Conservation (phyloP, 1,140 invertebrate species). For the Drosophila biarmipes region DNA sequence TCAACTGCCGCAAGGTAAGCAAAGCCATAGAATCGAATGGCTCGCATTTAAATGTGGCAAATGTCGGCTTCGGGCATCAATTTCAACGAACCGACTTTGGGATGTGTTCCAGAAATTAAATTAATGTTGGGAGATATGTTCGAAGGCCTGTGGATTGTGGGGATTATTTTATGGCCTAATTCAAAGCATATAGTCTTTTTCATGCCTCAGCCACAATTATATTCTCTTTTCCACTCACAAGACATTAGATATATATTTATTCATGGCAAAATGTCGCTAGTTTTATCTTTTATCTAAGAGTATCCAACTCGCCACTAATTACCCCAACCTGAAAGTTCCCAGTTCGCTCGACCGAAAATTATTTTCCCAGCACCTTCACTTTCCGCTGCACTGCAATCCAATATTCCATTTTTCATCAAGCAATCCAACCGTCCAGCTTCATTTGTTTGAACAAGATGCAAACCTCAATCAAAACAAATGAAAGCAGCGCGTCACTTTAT, state of each 20-base stretch:
- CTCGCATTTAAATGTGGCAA: constrained; percentile 40
- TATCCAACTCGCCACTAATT: neutral
- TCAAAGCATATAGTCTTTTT: neutral
- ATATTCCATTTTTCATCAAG: constrained; percentile 46
- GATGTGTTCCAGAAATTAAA: constrained; percentile 35
- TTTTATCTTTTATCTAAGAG: no score
- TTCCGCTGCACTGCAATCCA: constrained; percentile 16
- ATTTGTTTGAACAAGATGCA: constrained; percentile 22
- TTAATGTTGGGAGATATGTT: constrained; percentile 7
- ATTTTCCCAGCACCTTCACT: neutral
- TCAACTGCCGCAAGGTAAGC: constrained; percentile 52
- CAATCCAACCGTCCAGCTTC: constrained; percentile 35
- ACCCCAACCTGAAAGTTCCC: neutral
- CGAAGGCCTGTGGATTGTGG: constrained; percentile 2
- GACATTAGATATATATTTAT: no score
- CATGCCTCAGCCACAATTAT: neutral
- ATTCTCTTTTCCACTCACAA: no score
- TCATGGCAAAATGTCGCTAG: no score
- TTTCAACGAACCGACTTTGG: constrained; percentile 7
- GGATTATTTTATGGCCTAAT: constrained; percentile 14
- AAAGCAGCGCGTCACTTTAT: constrained; percentile 45
- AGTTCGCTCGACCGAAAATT: constrained; percentile 14
- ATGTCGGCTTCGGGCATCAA: constrained; percentile 10
- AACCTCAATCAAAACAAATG: constrained; percentile 60
- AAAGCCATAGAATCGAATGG: constrained; percentile 35